Base-by-base conservation (phyloP, 1,140 invertebrate genomes). In the Berghia stephanieae region DNA sequence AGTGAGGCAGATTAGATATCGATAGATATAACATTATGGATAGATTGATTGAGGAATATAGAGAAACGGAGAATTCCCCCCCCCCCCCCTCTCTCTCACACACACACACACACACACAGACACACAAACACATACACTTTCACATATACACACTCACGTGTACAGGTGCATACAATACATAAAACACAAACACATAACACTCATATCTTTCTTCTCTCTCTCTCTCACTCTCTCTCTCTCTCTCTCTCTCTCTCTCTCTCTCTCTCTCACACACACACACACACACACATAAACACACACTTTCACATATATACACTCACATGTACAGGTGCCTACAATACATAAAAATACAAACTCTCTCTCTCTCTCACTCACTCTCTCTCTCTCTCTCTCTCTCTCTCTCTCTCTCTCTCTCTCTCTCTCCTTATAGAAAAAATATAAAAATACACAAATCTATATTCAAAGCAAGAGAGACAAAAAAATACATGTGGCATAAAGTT, bases 301-400 rank as follows among this genome's bases (percentile, higher is more conserved):
- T 46, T 44, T 46, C 69, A 71, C n/a, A 42, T 27, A 18, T 43
- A 55, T 43, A 10, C 43, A 31, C 74, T 57, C 18, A 60, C 46
- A 80, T 80, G 79, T 76, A 75, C 0, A 74, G 79, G 79, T 27
- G 24, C 24, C 75, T 74, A 52, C 70, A 77, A 31, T 49, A 67
- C n/a, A 31, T 38, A 67, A 8, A 67, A 34, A 67, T 24, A 63
- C 44, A 76, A 44, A 57, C 36, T 42, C n/a, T 18, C 60, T 24
- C 46, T 66, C 60, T n/a, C 74, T 24, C 57, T 67, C 38, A 63
- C 36, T 43, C 57, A 63, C 36, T n/a, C 52, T 43, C 21, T 52
- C n/a, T 70, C 63, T 52, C 4, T 57, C 34, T 38, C 34, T 63
- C 75, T 68, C n/a, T 77, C 44, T 70, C 42, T 68, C 43, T 40